Percentiles rank a stretch among this genome's conserved stretches.
Evolutionary conservation across 2,888 invertebrate species (phyloP).

Genomic region (Melanostoma mellinum): DNA sequence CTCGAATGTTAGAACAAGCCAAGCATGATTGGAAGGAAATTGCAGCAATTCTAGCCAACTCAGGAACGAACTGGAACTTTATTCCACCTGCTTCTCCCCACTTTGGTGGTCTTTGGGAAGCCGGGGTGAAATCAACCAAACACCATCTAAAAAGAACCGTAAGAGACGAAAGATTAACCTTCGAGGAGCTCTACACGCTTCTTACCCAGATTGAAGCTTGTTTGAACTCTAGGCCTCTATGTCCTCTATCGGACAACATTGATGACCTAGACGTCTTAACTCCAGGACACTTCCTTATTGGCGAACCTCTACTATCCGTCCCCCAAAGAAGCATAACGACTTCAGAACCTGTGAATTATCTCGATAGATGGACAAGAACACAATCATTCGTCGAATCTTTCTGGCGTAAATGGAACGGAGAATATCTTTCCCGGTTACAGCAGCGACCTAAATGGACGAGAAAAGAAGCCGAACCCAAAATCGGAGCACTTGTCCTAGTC

Average conservation of each 20-base stretch:
- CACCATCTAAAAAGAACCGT: constrained; percentile 18
- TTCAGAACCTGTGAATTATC: not conserved
- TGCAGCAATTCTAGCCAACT: not conserved
- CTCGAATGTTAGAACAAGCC: not conserved
- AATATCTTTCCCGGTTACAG: not conserved
- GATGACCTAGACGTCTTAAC: too few species aligned
- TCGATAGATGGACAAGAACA: not conserved
- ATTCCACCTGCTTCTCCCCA: constrained; percentile 76
- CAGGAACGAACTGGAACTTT: constrained; percentile 75
- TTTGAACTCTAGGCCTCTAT: too few species aligned
- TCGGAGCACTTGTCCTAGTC: not conserved
- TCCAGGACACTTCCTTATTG: too few species aligned
- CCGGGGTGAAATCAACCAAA: constrained; percentile 76
- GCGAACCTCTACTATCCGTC: too few species aligned
- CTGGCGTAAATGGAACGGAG: constrained; percentile 10
- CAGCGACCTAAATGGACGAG: constrained; percentile 7
- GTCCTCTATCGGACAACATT: too few species aligned
- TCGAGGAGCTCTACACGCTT: too few species aligned
- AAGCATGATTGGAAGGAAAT: constrained; percentile 3
- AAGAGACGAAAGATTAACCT: too few species aligned
- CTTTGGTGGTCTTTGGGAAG: constrained; percentile 77
- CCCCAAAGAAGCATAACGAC: too few species aligned
- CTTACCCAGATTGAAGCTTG: too few species aligned
- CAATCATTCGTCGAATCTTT: not conserved
- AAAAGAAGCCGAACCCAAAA: not conserved